These are phyloP conservation scores for Erpobdella octoculata DNA, from an alignment of 2,888 invertebrate genomes.

Conservation along the genomic window DNA sequence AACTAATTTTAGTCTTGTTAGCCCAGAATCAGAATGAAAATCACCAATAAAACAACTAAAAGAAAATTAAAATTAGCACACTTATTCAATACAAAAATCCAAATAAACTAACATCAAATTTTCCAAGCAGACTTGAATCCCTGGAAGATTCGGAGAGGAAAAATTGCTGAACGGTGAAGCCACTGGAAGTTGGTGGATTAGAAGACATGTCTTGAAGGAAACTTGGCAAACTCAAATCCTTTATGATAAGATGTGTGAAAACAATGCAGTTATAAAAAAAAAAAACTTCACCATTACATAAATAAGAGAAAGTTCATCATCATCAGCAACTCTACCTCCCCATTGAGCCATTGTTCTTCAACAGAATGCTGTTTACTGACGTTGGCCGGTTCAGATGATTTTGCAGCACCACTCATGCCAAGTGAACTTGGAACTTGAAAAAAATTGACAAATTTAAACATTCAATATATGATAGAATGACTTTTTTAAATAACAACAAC, in stretches of 20 bases:
- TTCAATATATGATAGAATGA: too few species aligned
- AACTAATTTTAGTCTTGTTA: neutral
- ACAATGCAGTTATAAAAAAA: too few species aligned
- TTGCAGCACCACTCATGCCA: neutral
- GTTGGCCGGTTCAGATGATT: neutral
- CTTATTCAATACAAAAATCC: neutral
- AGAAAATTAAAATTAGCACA: neutral
- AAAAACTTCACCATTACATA: neutral
- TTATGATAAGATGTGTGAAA: too few species aligned
- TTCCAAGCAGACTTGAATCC: neutral
- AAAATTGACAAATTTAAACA: too few species aligned
- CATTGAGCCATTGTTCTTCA: neutral
- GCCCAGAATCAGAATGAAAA: neutral
- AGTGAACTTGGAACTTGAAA: too few species aligned
- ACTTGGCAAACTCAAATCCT: neutral
- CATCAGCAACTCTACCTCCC: neutral
- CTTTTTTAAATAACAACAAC: too few species aligned
- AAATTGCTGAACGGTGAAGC: neutral
- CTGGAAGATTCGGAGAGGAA: conserved; percentile 12
- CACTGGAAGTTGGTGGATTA: neutral
- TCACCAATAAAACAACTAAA: neutral
- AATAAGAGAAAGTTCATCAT: neutral
- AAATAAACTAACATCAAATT: neutral
- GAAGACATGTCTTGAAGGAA: neutral
- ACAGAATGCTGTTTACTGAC: neutral